These are phyloP conservation scores for Scyliorhinus canicula DNA, from an alignment of 2,797 vertebrate species.

Conservation along the genomic window DNA sequence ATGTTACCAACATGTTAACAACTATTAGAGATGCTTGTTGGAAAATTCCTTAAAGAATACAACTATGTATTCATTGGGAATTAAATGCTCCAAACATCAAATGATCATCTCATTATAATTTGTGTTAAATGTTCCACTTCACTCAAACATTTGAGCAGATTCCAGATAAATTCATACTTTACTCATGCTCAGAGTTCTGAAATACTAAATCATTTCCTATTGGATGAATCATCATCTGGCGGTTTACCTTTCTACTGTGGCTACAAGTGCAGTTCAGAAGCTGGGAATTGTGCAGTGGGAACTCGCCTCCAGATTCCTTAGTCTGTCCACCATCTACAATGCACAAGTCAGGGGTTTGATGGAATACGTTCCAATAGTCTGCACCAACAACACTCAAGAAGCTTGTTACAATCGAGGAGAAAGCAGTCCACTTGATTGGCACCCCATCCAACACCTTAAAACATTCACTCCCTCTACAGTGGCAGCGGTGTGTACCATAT, in stretches of 20 bases:
- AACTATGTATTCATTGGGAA: not conserved
- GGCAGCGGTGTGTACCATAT: too few relatives aligned
- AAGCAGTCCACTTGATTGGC: not conserved
- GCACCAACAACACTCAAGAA: not conserved
- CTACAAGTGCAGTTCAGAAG: not conserved
- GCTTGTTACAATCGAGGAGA: not conserved
- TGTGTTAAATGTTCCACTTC: slow-evolving; percentile 11
- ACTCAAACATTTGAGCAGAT: not conserved
- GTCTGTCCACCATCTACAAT: not conserved
- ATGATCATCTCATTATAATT: not conserved
- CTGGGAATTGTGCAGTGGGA: not conserved
- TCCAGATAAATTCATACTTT: not conserved
- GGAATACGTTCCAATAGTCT: too few relatives aligned
- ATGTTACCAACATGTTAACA: not conserved
- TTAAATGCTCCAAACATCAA: not conserved
- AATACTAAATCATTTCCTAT: not conserved
- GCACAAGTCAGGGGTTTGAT: not conserved
- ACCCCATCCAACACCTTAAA: not conserved
- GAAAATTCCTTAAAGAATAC: not conserved
- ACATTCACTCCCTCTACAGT: not conserved
- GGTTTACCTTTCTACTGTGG: not conserved
- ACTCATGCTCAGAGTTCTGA: not conserved
- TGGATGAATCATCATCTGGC: not conserved
- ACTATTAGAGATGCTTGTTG: not conserved
- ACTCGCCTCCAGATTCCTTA: not conserved